Evolutionary conservation across 2,113 vertebrate genomes (phyloP).

Genomic region (Shinisaurus crocodilurus): DNA sequence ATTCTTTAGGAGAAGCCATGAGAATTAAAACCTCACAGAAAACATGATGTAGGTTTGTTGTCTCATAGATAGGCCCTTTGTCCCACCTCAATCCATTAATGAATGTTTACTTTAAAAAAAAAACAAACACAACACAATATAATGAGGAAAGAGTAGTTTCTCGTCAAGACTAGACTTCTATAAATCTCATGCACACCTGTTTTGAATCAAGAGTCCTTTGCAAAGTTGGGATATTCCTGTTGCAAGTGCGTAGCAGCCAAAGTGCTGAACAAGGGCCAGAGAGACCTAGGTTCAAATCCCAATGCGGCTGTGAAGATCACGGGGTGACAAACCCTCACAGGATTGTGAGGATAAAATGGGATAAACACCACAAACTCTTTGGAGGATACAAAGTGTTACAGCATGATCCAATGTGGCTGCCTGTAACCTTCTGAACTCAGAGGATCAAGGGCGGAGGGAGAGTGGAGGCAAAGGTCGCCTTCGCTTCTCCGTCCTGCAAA

Average conservation of each 20-base stretch:
- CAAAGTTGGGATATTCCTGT: neutral
- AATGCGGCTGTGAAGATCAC: neutral
- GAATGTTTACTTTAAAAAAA: neutral
- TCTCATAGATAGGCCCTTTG: neutral
- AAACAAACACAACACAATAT: neutral
- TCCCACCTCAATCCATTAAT: neutral
- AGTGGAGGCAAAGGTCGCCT: too few species aligned
- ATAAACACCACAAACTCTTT: neutral
- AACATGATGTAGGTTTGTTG: neutral
- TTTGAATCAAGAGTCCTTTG: neutral
- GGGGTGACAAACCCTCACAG: neutral
- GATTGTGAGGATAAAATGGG: neutral
- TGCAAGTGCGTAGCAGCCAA: neutral
- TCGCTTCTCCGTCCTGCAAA: too few species aligned
- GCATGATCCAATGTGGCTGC: too few species aligned
- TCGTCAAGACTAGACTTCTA: neutral
- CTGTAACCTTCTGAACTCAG: too few species aligned
- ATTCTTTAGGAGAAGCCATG: neutral
- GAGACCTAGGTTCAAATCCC: neutral
- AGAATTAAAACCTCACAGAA: neutral
- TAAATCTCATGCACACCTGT: too few species aligned
- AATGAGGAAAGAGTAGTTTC: neutral
- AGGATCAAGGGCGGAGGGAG: too few species aligned
- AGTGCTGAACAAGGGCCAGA: neutral
- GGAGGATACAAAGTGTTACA: too few species aligned